Evolutionary conservation across 1,140 invertebrate species (phyloP), one percentile per base, ranked within the genome.

Genomic region (Melitaea cinxia): DNA sequence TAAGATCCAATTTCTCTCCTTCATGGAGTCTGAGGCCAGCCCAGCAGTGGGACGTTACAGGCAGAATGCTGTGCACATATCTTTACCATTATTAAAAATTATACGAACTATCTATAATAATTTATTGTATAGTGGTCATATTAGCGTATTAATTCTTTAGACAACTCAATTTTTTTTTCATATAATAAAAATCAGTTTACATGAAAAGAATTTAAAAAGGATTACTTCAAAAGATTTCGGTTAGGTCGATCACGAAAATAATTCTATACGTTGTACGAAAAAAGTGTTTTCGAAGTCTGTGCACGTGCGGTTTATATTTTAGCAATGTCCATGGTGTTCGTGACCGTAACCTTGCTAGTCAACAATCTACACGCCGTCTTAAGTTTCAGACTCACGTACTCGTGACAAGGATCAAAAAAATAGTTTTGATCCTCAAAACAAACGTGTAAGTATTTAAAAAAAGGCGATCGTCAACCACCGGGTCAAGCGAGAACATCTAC

Each of bases 371-470:
- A 62, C 57, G 68, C 60, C 70, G 67, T 58, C 68, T 79, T 80
- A 73, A 63, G 77, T 76, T 83, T 71, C 69, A 75, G 79, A 65
- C 75, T 78, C 83, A 87, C 79, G 84, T 86, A 77, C 78, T 54
- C 47, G 49, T 78, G 75, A 85, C 79, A 82, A 84, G 65, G 70
- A 83, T 85, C 80, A 79, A 85, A 78, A 87, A 67, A 84, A 83
- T 75, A 72, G 72, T 77, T 84, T 84, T 84, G 77, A 87, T 86
- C 78, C 78, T 72, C 71, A 72, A 76, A 77, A 76, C 64, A 75
- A 69, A 80, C 81, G 85, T 82, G 83, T 78, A 72, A 78, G 78
- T 60, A 84, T 79, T 82, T 65, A 66, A 68, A 80, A 80, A 74
- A 61, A 67, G 55, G 65, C n/a, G n/a, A n/a, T n/a, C n/a, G n/a